Conservation (phyloP, 2,113 vertebrate genomes). For the Calidris pugnax region DNA sequence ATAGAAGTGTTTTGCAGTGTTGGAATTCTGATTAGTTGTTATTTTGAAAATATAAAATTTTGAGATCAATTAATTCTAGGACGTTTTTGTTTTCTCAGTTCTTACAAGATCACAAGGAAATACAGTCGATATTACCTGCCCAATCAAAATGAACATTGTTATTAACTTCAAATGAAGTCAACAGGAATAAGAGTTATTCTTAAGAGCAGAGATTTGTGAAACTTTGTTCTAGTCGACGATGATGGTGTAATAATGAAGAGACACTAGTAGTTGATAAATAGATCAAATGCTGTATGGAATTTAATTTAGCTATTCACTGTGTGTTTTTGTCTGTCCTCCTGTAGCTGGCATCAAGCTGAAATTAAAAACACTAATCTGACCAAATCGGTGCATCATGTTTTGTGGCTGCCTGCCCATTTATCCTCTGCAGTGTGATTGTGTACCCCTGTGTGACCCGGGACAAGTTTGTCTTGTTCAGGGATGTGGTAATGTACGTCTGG, state of each 20-base stretch:
- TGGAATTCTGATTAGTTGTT: not conserved
- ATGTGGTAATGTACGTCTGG: not conserved
- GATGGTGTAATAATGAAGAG: not conserved
- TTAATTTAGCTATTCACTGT: not conserved
- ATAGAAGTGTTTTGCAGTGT: not conserved
- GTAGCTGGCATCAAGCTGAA: not conserved
- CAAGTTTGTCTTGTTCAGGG: not conserved
- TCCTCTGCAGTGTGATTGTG: not conserved
- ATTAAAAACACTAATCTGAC: not conserved
- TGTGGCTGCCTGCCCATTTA: not conserved
- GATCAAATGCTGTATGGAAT: not conserved
- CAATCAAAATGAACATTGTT: not conserved
- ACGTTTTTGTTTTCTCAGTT: not conserved
- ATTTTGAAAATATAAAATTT: not conserved
- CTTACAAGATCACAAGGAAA: not conserved
- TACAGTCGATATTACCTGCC: not conserved
- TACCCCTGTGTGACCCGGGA: not conserved
- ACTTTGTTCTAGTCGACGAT: not conserved
- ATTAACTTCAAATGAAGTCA: not conserved
- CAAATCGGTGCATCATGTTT: not conserved
- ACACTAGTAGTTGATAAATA: not conserved
- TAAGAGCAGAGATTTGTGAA: not conserved
- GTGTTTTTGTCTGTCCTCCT: not conserved
- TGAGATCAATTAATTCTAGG: not conserved
- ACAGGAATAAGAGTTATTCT: not conserved